Conservation (phyloP, 2,113 vertebrate species). For the Platichthys flesus region DNA sequence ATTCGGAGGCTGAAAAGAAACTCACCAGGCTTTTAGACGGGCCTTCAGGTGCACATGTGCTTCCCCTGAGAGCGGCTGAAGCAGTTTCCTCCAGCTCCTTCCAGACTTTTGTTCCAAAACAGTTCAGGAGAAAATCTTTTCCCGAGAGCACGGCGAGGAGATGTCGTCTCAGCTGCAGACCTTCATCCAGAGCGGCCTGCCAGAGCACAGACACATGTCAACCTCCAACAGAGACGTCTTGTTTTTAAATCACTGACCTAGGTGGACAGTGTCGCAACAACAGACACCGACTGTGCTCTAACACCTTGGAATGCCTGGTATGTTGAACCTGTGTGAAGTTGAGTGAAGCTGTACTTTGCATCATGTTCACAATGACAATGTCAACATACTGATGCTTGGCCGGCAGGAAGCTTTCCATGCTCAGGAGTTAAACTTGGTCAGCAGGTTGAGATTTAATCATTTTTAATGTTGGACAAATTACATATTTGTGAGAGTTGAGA, state of each 20-base stretch:
- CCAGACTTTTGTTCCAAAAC: constrained; percentile 29
- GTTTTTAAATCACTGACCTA: neutral
- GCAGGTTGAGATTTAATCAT: too few species aligned
- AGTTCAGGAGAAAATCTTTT: constrained; percentile 31
- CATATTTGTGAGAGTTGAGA: too few species aligned
- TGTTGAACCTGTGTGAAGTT: neutral
- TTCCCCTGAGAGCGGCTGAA: constrained; percentile 18
- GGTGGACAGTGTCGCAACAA: neutral
- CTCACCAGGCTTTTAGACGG: constrained; percentile 41
- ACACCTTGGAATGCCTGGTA: neutral
- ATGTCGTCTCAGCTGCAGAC: constrained; percentile 27
- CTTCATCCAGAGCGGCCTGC: constrained; percentile 52
- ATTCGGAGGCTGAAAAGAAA: neutral
- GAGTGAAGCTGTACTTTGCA: neutral
- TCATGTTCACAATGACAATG: neutral
- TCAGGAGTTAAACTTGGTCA: too few species aligned
- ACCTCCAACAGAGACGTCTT: neutral
- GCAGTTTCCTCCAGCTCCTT: constrained; percentile 28
- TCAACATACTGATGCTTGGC: too few species aligned
- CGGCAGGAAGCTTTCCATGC: too few species aligned
- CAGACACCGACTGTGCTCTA: too few species aligned
- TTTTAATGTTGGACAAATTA: too few species aligned
- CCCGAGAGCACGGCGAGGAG: constrained; percentile 35
- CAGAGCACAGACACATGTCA: constrained; percentile 14
- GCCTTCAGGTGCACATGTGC: neutral